phyloP scores from a whole-genome alignment of 2,797 vertebrate species.

The Varecia variegata region DNA sequence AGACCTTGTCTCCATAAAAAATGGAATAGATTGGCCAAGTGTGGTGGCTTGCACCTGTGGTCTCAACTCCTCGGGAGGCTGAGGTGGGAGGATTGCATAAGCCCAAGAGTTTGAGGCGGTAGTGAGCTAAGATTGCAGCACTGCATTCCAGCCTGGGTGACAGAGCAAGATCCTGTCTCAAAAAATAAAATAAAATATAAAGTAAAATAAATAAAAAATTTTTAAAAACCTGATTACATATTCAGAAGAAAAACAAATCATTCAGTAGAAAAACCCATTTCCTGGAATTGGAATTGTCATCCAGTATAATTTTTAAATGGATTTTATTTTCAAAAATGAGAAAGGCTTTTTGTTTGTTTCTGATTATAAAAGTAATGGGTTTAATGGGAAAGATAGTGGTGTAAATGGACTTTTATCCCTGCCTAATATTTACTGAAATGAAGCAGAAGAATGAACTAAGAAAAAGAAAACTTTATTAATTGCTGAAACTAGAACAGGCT shows the following conservation, averaged over 20 bases:
- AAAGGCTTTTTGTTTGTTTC: conserved; percentile 67
- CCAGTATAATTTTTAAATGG: conserved; percentile 47
- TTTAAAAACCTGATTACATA: conserved; percentile 14
- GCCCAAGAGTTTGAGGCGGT: not conserved
- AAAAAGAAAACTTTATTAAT: conserved; percentile 57
- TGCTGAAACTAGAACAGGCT: not conserved
- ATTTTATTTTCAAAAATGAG: conserved; percentile 62
- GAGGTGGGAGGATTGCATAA: not conserved
- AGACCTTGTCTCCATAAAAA: not conserved
- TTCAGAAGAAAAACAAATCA: conserved; percentile 43
- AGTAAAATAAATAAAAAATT: not conserved
- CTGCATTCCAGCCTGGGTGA: not conserved
- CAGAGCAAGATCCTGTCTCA: not conserved
- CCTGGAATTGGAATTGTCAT: conserved; percentile 53
- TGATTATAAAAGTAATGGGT: conserved; percentile 51
- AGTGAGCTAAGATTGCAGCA: not conserved
- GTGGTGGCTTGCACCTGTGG: not conserved
- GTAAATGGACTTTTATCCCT: conserved; percentile 50
- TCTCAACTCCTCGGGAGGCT: not conserved
- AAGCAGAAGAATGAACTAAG: conserved; percentile 28
- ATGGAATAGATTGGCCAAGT: not conserved
- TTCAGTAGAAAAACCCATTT: conserved; percentile 61
- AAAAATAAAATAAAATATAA: not conserved
- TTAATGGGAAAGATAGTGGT: conserved; percentile 42
- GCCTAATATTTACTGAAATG: conserved; percentile 59